Conservation (phyloP, 2,797 vertebrate species). For the Silurus lanzhouensis region DNA sequence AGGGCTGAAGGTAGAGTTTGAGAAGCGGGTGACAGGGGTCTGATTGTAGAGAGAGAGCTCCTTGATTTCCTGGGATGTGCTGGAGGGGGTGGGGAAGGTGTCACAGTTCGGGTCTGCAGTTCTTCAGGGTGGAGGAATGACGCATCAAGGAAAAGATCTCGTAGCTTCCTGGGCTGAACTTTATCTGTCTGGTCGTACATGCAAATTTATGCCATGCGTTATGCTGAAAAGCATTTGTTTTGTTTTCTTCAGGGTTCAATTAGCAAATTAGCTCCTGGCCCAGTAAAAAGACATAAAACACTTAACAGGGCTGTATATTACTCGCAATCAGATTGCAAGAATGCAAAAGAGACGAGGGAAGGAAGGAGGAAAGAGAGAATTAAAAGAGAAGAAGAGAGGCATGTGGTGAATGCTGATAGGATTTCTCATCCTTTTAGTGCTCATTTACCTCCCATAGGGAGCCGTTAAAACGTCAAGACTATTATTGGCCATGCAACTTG, state of each 20-base stretch:
- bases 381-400: conserved; percentile 36
- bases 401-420: conserved; percentile 49
- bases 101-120: conserved; percentile 12
- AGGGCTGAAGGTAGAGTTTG: conserved; percentile 2
- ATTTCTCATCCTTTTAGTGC: conserved; percentile 50
- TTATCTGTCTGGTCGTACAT: conserved; percentile 1
- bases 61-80: conserved; percentile 24
- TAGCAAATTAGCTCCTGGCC: conserved; percentile 27
- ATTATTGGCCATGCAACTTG: conserved; percentile 65
- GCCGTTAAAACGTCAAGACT: conserved; percentile 58
- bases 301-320: conserved; percentile 30
- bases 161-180: not conserved
- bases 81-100: not conserved
- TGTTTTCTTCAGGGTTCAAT: not conserved
- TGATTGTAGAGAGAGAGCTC: conserved; percentile 30
- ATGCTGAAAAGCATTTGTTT: not conserved
- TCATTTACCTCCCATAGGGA: conserved; percentile 60
- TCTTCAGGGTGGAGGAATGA: not conserved
- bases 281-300: not conserved
- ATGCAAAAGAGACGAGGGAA: conserved; percentile 27
- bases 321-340: conserved; percentile 4
- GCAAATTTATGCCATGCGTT: too few relatives aligned
- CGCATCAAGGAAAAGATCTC: conserved; percentile 16
- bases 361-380: conserved; percentile 22
- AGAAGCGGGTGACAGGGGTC: conserved; percentile 32